phyloP scores from a whole-genome alignment of 2,113 vertebrate species.

The Anguilla japonica region DNA sequence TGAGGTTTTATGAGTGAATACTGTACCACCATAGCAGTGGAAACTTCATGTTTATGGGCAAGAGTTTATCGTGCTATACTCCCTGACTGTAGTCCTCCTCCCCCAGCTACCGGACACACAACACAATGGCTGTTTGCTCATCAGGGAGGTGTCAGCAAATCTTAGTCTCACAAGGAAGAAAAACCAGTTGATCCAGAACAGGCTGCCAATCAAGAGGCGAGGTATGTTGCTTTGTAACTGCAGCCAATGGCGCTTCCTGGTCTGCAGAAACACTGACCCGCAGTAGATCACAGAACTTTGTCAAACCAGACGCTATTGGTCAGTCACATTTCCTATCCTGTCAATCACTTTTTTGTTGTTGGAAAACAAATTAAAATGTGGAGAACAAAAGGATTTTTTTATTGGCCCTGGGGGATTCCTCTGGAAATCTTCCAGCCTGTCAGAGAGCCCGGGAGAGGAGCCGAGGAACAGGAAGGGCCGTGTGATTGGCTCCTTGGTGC shows the following conservation, averaged over 20 bases:
- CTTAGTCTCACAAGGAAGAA: slow-evolving; percentile 20
- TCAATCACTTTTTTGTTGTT: neutral
- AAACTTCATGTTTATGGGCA: slow-evolving; percentile 33
- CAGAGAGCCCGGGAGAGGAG: neutral
- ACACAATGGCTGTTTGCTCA: neutral
- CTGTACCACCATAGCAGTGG: slow-evolving; percentile 31
- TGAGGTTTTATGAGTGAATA: slow-evolving; percentile 45
- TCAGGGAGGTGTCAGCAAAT: neutral
- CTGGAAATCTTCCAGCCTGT: neutral
- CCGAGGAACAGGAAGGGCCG: neutral
- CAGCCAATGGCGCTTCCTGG: slow-evolving; percentile 9
- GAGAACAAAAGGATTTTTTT: neutral
- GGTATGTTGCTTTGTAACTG: slow-evolving; percentile 37
- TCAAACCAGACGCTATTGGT: too few species aligned
- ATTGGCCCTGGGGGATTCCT: neutral
- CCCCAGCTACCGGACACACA: neutral
- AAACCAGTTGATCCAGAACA: slow-evolving; percentile 49
- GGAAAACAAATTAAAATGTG: neutral
- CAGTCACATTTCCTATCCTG: too few species aligned
- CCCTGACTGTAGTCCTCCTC: neutral
- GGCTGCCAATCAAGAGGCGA: slow-evolving; percentile 40
- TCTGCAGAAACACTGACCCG: neutral
- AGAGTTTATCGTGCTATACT: neutral
- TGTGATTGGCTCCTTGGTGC: neutral
- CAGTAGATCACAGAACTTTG: neutral